A percentile compares a stretch with the other conserved stretches of the same genome.
These are phyloP conservation scores for Podargus strigoides DNA, from an alignment of 2,797 vertebrate genomes.

Conservation along the genomic window DNA sequence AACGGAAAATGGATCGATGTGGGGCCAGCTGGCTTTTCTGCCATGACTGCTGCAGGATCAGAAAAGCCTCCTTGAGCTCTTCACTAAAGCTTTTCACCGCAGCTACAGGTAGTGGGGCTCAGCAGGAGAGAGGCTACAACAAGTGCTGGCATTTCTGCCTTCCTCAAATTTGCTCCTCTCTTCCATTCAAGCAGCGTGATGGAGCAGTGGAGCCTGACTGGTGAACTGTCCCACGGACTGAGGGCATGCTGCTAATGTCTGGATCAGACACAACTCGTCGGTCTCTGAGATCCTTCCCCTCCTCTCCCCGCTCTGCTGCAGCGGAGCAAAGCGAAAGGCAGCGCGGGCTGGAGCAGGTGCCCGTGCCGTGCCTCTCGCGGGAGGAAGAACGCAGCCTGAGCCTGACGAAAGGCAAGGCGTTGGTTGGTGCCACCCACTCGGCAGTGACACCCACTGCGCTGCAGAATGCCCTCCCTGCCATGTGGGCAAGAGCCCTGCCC, in stretches of 20 bases:
- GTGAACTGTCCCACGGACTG: neutral
- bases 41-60: neutral
- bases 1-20: neutral
- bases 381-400: neutral
- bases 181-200: rapidly evolving
- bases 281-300: neutral
- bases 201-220: neutral
- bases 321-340: neutral
- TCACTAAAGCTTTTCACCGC: neutral
- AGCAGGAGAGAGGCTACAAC: neutral
- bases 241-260: neutral
- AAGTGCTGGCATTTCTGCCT: neutral
- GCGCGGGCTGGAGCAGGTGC: rapidly evolving
- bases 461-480: neutral
- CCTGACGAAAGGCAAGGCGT: neutral
- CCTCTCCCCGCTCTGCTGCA: neutral
- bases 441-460: neutral
- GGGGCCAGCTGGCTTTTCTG: neutral
- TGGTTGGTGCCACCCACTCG: neutral
- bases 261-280: rapidly evolving
- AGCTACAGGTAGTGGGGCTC: neutral
- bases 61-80: neutral
- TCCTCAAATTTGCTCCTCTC: neutral
- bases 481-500: constrained; percentile 17
- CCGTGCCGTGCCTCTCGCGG: neutral